phyloP scores from a whole-genome alignment of 2,888 invertebrate species.

The Monoplex corrugatus region DNA sequence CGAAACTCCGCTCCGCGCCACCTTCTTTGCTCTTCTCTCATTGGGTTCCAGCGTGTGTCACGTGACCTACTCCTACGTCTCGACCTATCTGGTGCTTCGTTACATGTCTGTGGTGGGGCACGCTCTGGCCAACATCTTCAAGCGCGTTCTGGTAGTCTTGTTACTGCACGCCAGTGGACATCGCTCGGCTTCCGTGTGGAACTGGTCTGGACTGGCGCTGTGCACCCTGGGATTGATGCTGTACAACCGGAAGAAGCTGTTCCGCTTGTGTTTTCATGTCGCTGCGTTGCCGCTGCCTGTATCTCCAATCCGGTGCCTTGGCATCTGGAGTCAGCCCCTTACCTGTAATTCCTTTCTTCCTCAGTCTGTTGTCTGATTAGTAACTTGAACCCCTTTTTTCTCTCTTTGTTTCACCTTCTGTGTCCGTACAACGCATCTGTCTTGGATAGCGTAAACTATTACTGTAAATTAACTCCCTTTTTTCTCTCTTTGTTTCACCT shows the following conservation, averaged over 20 bases:
- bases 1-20: background rate
- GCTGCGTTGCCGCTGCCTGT: too few relatives aligned
- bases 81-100: constrained; percentile 57
- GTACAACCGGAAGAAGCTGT: constrained; percentile 17
- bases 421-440: too few relatives aligned
- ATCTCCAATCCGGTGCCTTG: too few relatives aligned
- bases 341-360: too few relatives aligned
- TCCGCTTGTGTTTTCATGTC: background rate
- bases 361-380: too few relatives aligned
- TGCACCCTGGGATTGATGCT: constrained; percentile 51
- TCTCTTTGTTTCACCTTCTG: too few relatives aligned
- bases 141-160: constrained; percentile 60
- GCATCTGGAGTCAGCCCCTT: too few relatives aligned
- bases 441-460: too few relatives aligned
- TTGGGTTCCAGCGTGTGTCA: constrained; percentile 58
- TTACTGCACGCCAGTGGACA: constrained; percentile 56
- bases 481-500: too few relatives aligned
- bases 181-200: constrained; percentile 45
- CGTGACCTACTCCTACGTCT: constrained; percentile 62
- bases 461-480: too few relatives aligned
- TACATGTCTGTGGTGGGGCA: constrained; percentile 62
- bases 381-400: too few relatives aligned
- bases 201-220: constrained; percentile 52
- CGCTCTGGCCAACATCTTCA: constrained; percentile 61
- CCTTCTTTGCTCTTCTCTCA: constrained; percentile 11